Base-by-base conservation (phyloP, 2,113 vertebrate genomes). In the Lanius collurio region DNA sequence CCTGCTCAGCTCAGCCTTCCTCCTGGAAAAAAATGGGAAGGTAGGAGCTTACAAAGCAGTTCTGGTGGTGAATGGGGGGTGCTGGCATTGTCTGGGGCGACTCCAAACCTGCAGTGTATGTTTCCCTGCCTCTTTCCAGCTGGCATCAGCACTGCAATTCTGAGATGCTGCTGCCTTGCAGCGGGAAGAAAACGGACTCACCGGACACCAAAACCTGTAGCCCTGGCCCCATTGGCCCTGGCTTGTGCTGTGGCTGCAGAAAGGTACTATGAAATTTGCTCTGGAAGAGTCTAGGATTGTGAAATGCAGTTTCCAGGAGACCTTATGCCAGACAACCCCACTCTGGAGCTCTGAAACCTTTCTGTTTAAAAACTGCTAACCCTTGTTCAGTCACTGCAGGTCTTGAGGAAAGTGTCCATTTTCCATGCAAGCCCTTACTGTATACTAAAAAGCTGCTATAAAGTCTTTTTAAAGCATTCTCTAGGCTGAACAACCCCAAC, bases 1-100 rank as follows among this genome's bases (percentile, higher is more conserved):
- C 17, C 9, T 0, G 0, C 14, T 53, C 0, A 0, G 6, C 11
- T 10, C 49, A 33, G 8, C 3, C 7, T 46, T 62, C 17, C 22
- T 37, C 31, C 33, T 39, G 27, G 39, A 64, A 33, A 46, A 21
- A 62, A 71, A 26, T 11, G 18, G 28, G 33, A 63, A 37, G 14
- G 17, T 17, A 53, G 22, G 17, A 55, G 14, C 14, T 46, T 27
- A 22, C 22, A 47, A 55, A 74, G 9, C 26, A 31, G 16, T 44
- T 71, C 26, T 62, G 46, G 21, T 52, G 26, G 33, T 0, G 0
- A 33, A 23, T 53, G 7, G 4, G 11, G 14, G 3, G 0, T 55
- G 4, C n/a, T 47, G 18, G 28, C 41, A 23, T 64, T 55, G 39
- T 53, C 47, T 74, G n/a, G 57, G 22, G 14, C 18, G 55, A 41